Base-by-base conservation (phyloP, 1,140 invertebrate species). In the Zaprionus capensis region DNA sequence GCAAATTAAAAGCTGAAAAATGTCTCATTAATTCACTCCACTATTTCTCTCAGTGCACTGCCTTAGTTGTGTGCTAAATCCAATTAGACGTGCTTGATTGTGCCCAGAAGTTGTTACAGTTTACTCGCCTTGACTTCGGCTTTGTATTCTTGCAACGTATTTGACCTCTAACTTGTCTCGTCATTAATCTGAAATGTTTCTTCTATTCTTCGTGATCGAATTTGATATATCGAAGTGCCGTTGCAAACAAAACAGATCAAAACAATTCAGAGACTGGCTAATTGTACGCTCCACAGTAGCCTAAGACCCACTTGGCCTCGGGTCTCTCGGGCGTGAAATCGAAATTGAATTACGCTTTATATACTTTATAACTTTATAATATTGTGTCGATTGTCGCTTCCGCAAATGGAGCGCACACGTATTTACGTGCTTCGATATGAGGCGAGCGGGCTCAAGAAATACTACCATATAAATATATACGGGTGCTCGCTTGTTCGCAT, bases 211-310 rank as follows among this genome's bases (percentile, higher is more conserved):
- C 56, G 58, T 69, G 41, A 46, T 46, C 46, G 20, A 20, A 24
- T 57, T 66, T 65, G 65, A 69, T 73, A 61, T 64, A 68, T 77
- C 69, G 41, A 78, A 78, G 78, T 73, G 76, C 15, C 55, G 49
- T 80, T 64, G 67, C 76, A 65, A 53, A 78, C 79, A 81, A 81
- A 63, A 49, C 53, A 79, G 78, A 81, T 79, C 79, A 79, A 79
- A 79, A 64, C 67, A 81, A 81, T 68, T 71, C 69, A 46, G 41
- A 46, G 62, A 36, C 36, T 71, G 72, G 63, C 76, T 79, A 79
- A 81, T 81, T 81, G 76, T 69, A 34, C 38, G 69, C 64, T 66
- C 76, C 62, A 57, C 76, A 78, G 72, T 75, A 76, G 73, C 66
- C 36, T 55, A 22, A 65, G 17, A 73, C 34, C 71, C 71, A 41